phyloP scores from a whole-genome alignment of 2,797 vertebrate species.

The Poeciliopsis turneri region DNA sequence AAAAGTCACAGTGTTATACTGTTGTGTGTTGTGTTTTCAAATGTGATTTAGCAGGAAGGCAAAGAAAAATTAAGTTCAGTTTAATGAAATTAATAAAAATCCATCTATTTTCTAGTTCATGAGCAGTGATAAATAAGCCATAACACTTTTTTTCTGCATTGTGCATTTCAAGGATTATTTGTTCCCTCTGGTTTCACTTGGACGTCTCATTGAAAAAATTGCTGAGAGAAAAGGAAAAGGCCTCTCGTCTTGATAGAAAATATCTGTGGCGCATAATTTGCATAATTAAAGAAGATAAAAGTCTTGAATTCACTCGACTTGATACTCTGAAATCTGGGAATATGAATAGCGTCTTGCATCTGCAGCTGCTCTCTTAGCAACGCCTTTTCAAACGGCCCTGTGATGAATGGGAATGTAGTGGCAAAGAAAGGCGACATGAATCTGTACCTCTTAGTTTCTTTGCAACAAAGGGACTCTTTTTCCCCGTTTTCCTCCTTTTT shows the following conservation, averaged over 20 bases:
- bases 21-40: neutral
- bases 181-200: conserved; percentile 34
- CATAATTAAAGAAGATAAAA: conserved; percentile 82
- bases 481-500: conserved; percentile 17
- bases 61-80: neutral
- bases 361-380: conserved; percentile 60
- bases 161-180: conserved; percentile 48
- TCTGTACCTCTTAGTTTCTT: conserved; percentile 49
- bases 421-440: conserved; percentile 59
- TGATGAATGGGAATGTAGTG: conserved; percentile 68
- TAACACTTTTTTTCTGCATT: conserved; percentile 28
- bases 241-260: conserved; percentile 65
- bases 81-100: neutral
- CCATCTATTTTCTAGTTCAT: neutral
- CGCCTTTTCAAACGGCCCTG: conserved; percentile 62
- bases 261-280: conserved; percentile 76
- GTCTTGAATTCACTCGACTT: conserved; percentile 69
- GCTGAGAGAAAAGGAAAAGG: conserved; percentile 45
- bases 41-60: too few relatives aligned
- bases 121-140: conserved; percentile 18
- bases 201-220: conserved; percentile 51
- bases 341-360: conserved; percentile 62
- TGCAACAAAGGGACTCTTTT: conserved; percentile 49
- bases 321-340: conserved; percentile 60
- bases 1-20: neutral